Evolutionary conservation across 1,140 invertebrate species (phyloP), one percentile per base, ranked within the genome.

Genomic region (Drosophila kohkoa): DNA sequence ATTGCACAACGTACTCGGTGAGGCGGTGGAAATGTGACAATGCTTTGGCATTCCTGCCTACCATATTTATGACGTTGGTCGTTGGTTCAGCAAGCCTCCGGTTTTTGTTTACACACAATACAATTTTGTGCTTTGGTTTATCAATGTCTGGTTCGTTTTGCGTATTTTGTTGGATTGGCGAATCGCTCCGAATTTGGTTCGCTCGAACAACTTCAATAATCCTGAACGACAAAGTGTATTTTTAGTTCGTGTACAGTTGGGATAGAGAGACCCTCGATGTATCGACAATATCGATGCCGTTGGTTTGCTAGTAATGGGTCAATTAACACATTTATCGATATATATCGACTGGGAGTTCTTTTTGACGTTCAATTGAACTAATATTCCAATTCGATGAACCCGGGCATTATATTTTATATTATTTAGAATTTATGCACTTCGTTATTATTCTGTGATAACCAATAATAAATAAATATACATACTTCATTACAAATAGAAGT

Each of bases 1-100:
- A 91, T 70, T 85, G 81, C 58, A 89, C 85, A 46, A 90, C 76
- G 55, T 89, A 89, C 55, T 89, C 85, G 13, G 81, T 85, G 1
- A 89, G 59, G 8, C 85, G 86, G 49, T 89, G 81, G 45, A 89
- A 89, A 20, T 89, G 85, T n/a, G 78, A 62, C 13, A 90, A 63
- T 6, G 86, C 81, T 68, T 89, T 89, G 49, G 77, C 80, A 58
- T 89, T 89, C 30, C 83, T 83, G 52, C 85, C 85, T 59, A 89
- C 85, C 85, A 89, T 89, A 54, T 52, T 80, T 67, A 60, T 63
- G 46, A 28, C 20, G 6, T 28, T 41, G 57, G 35, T 11, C 20
- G 1, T 54, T 54, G 6, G 32, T 32, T 32, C 7, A 32, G 6
- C 32, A 32, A 32, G 6, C 32, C 6, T 38, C 25, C 48, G 1